Conservation (phyloP, 30 jellyfish, hydroid and myxozoan species). For the Aurelia coerulea region DNA sequence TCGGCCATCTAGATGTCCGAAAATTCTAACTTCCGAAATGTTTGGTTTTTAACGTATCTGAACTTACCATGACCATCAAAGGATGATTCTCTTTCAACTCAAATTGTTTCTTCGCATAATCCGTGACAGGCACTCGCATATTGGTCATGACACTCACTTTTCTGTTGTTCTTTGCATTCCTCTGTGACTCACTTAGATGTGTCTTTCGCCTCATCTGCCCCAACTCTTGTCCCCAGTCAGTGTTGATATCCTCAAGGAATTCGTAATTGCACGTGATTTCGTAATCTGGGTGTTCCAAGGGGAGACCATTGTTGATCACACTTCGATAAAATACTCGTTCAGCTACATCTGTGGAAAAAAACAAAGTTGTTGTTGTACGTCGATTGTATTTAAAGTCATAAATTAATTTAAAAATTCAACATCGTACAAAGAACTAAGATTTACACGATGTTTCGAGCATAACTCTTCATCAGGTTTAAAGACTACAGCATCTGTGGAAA, state of each 20-base stretch:
- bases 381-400: too few relatives aligned
- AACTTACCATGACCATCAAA: constrained; percentile 85
- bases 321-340: constrained; percentile 94
- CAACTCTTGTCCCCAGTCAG: constrained; percentile 95
- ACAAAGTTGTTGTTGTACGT: too few relatives aligned
- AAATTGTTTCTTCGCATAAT: constrained; percentile 79
- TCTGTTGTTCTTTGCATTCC: constrained; percentile 9
- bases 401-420: too few relatives aligned
- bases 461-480: too few relatives aligned
- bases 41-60: too few relatives aligned
- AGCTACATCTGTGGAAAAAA: constrained; percentile 85
- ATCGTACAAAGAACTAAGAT: too few relatives aligned
- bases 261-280: constrained; percentile 94
- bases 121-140: constrained; percentile 74
- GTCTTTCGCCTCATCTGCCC: constrained; percentile 37
- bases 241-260: constrained; percentile 89
- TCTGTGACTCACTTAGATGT: constrained; percentile 1
- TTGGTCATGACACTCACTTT: constrained; percentile 18
- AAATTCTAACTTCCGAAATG: too few relatives aligned
- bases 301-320: constrained; percentile 87
- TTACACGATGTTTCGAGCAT: too few relatives aligned
- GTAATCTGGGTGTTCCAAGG: constrained; percentile 95
- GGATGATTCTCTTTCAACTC: constrained; percentile 94
- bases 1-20: too few relatives aligned
- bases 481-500: too few relatives aligned